phyloP scores from a whole-genome alignment of 2,113 vertebrate genomes.

The Petrocephalus microphthalmus region DNA sequence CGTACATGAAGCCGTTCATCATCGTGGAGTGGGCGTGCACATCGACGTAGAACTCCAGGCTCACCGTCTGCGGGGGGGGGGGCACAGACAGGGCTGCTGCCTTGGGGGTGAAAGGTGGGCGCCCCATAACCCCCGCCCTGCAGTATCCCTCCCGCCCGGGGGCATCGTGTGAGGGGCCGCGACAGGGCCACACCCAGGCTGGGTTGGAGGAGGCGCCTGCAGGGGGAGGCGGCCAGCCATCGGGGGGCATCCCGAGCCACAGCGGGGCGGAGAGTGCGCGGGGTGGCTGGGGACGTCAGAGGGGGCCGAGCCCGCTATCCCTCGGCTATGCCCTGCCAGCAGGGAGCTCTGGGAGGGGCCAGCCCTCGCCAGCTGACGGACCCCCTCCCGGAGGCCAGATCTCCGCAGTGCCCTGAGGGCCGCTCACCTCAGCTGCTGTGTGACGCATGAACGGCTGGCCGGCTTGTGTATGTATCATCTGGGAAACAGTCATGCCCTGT shows the following conservation, averaged over 20 bases:
- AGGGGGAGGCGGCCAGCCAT: not conserved
- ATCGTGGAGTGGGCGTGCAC: slow-evolving; percentile 98
- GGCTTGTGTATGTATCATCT: too few relatives aligned
- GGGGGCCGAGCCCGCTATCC: not conserved
- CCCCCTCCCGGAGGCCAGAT: not conserved
- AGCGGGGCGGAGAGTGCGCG: not conserved
- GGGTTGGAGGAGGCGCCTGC: not conserved
- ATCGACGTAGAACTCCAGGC: slow-evolving; percentile 97
- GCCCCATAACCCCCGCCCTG: not conserved
- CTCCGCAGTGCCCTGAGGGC: not conserved
- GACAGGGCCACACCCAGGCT: not conserved
- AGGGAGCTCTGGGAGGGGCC: not conserved
- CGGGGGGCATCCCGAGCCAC: too few relatives aligned
- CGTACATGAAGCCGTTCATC: slow-evolving; percentile 99
- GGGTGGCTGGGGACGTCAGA: not conserved
- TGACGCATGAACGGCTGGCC: not conserved
- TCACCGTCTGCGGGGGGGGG: slow-evolving; percentile 72
- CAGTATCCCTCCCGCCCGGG: not conserved
- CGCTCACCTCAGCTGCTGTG: not conserved
- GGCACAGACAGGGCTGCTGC: too few relatives aligned
- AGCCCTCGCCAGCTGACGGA: not conserved
- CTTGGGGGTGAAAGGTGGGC: too few relatives aligned
- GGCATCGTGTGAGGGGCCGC: not conserved
- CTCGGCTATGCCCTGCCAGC: not conserved
- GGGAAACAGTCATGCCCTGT: not conserved